These are phyloP conservation scores for Trichomycterus rosablanca DNA, from an alignment of 2,113 vertebrate genomes.

Conservation along the genomic window DNA sequence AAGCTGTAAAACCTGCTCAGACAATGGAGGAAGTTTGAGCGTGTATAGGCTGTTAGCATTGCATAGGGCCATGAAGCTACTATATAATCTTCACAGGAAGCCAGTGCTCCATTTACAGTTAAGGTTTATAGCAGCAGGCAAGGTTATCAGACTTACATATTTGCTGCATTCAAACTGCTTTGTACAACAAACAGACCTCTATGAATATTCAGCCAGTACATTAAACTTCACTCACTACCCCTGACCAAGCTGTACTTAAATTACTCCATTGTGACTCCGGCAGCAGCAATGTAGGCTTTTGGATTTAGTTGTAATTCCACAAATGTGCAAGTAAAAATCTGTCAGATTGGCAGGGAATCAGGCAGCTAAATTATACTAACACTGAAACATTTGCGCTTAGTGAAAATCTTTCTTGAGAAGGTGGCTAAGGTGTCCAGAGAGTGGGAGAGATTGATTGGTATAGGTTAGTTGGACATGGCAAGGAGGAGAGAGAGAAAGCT, in stretches of 20 bases:
- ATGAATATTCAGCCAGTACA: conserved; percentile 46
- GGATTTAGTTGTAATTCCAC: background rate
- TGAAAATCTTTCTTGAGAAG: conserved; percentile 4
- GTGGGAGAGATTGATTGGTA: conserved; percentile 17
- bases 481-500: conserved; percentile 20
- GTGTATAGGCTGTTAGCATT: conserved; percentile 60
- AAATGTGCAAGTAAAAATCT: conserved; percentile 1
- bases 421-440: conserved; percentile 6
- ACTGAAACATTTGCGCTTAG: background rate
- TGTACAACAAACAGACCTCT: conserved; percentile 47
- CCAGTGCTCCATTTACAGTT: conserved; percentile 54
- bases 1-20: conserved; percentile 59
- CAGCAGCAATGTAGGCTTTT: conserved; percentile 1
- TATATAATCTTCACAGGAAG: conserved; percentile 59
- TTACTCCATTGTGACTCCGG: background rate
- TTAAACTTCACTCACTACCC: conserved; percentile 18
- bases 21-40: conserved; percentile 66
- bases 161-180: conserved; percentile 45
- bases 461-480: conserved; percentile 4
- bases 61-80: conserved; percentile 59
- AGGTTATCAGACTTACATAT: conserved; percentile 55
- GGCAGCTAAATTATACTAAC: background rate
- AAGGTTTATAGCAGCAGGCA: conserved; percentile 61
- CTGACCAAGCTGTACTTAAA: conserved; percentile 11
- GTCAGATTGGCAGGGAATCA: background rate